Evolutionary conservation across 2,888 invertebrate species (phyloP), one percentile per base, ranked within the genome.

Genomic region (Melieria picta): DNA sequence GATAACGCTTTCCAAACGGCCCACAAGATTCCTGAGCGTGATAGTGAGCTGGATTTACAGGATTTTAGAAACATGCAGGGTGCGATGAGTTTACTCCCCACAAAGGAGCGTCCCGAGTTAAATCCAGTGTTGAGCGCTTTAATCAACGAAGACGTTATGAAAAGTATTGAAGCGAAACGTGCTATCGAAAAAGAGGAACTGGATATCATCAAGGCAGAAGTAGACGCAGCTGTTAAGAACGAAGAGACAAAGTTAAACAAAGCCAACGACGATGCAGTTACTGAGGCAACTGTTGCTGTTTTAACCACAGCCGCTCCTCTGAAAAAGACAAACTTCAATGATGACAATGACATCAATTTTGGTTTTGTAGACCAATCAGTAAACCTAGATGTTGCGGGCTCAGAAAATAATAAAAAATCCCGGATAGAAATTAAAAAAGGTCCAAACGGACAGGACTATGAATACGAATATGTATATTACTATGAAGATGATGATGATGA

Each of bases 391-490:
- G 89, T 90, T 1, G 91, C 92, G 56, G 91, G 91, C 0, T 90
- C 91, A 16, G 93, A 92, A 82, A 91, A 91, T 79, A 91, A 89
- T 76, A 90, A 90, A 74, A 91, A 92, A 77, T 93, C 93, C 0
- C 88, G 93, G 73, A 92, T 93, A 78, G 92, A 95, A 89, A 92
- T 95, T 48, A 94, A 95, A 81, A 95, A 95, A 82, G 95, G 94
- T 11, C 94, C 94, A 1, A 95, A 95, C 81, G 95, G 95, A 3
- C 93, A 95, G 85, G 95, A 96, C 82, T 95, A 95, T 82, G 96
- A 96, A 85, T 96, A 95, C 82, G 96, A 96, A 84, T 96, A 96
- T 82, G 93, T 96, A 45, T 96, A 96, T 82, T 96, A 96, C 82
- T 96, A 96, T 80, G 94, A 95, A 77, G 94, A 94, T 4, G 93